Evolutionary conservation across 2,888 invertebrate genomes (phyloP), one percentile per base, ranked within the genome.

Genomic region (Trisateles emortualis): DNA sequence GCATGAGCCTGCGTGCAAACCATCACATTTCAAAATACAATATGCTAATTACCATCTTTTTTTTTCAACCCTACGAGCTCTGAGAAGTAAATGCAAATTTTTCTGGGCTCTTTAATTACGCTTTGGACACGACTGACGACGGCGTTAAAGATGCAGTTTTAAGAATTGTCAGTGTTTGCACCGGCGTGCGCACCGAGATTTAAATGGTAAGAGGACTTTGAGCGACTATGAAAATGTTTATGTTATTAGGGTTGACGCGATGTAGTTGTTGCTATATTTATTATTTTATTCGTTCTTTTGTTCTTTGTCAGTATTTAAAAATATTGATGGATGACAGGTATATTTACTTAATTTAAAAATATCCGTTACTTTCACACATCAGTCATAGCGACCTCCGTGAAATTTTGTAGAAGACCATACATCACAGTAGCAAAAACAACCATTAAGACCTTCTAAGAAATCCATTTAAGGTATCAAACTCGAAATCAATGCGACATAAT

Each of bases 21-120:
- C 90, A 84, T 91, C 91, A 91, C 90, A 89, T 89, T 90, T 91
- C 88, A 88, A 89, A 91, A 87, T 88, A 88, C 90, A 91, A 92
- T 92, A 92, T 92, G 92, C 92, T 92, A 92, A 92, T 92, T 92
- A 92, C 88, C 85, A 86, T 81, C 76, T 71, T 72, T 78, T 82
- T 86, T 88, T 88, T 84, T 14, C 88, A 87, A 56, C 68, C 71
- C 88, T 87, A 87, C 88, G 82, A 87, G 83, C 89, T 91, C 91
- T 89, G 87, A 83, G 90, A 90, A 90, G 86, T 83, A 87, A 76
- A 90, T 92, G 92, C 91, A 91, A 91, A 91, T 90, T 84, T 84
- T 76, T 79, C 79, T 82, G 79, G 78, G 77, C 64, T 78, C 88
- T 92, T 91, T 92, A 92, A 92, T 92, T 92, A 92, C 89, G 87